Evolutionary conservation across 2,797 vertebrate species (phyloP).

Genomic region (Pampus argenteus): DNA sequence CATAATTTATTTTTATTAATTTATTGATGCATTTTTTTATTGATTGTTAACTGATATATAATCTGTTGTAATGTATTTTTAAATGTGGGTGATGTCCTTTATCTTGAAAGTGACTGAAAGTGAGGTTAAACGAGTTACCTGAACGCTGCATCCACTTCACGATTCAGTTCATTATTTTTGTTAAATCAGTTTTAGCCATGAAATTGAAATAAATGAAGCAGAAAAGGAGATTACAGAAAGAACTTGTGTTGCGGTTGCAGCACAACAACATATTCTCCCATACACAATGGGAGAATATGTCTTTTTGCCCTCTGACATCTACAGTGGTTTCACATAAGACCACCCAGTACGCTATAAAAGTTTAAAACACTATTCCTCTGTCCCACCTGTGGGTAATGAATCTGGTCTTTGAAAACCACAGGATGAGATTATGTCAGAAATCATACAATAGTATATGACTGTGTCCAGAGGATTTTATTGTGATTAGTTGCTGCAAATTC

Average conservation of each 20-base stretch:
- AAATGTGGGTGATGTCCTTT: not conserved
- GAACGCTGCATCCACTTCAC: not conserved
- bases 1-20: not conserved
- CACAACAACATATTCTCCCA: not conserved
- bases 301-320: not conserved
- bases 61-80: not conserved
- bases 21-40: not conserved
- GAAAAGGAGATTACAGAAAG: not conserved
- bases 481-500: constrained; percentile 45
- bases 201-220: not conserved
- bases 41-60: not conserved
- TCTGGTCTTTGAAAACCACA: not conserved
- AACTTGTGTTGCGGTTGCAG: not conserved
- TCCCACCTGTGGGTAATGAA: constrained; percentile 16
- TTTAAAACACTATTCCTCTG: constrained; percentile 6
- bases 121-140: not conserved
- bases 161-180: not conserved
- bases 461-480: constrained; percentile 37
- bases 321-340: not conserved
- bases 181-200: not conserved
- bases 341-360: not conserved
- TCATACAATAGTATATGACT: not conserved
- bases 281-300: not conserved
- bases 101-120: not conserved
- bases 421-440: constrained; percentile 38